Evolutionary conservation across 2,888 invertebrate species (phyloP).

Genomic region (Agonopterix subpropinquella): DNA sequence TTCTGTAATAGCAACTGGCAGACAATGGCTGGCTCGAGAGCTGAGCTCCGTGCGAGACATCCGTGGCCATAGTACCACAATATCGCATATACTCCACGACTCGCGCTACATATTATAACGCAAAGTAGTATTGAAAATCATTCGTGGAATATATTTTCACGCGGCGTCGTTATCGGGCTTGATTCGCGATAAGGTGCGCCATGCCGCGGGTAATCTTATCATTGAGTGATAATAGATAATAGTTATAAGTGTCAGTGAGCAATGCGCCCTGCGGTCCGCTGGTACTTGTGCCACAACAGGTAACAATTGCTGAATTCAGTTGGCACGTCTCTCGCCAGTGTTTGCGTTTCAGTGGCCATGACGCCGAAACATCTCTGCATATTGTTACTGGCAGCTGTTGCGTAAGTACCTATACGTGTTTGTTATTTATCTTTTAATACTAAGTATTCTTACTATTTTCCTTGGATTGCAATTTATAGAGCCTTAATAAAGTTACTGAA

Average conservation of each 20-base stretch:
- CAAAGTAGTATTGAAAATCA: slow-evolving; percentile 39
- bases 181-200: slow-evolving; percentile 68
- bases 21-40: slow-evolving; percentile 19
- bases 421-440: background rate
- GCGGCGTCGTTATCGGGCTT: slow-evolving; percentile 57
- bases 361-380: slow-evolving; percentile 39
- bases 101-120: slow-evolving; percentile 1
- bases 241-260: slow-evolving; percentile 74
- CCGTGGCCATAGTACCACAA: background rate
- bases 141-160: slow-evolving; percentile 43
- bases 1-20: slow-evolving; percentile 18
- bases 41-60: background rate
- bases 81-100: slow-evolving; percentile 4
- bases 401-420: slow-evolving; percentile 44
- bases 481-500: background rate
- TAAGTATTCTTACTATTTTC: background rate
- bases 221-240: slow-evolving; percentile 72
- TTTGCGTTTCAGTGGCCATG: slow-evolving; percentile 48
- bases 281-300: slow-evolving; percentile 53
- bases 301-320: slow-evolving; percentile 45
- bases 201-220: slow-evolving; percentile 70
- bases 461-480: background rate
- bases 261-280: slow-evolving; percentile 54
- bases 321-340: slow-evolving; percentile 32
- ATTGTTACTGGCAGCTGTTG: slow-evolving; percentile 41